Base-by-base conservation (phyloP, 1,140 invertebrate genomes). In the Zaprionus capensis region DNA sequence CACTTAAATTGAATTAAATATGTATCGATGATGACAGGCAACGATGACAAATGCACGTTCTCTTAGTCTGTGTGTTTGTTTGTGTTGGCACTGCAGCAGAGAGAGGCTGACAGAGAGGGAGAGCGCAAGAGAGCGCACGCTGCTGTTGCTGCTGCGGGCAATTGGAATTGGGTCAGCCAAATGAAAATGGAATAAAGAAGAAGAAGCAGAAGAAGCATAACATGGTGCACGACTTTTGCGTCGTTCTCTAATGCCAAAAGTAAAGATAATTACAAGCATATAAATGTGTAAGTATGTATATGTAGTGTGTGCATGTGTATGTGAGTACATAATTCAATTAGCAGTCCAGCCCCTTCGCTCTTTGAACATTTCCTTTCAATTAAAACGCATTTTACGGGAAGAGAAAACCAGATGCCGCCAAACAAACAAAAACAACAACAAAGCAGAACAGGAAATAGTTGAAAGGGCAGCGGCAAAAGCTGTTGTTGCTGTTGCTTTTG, bases 331-430 rank as follows among this genome's bases (percentile, higher is more conserved):
- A 87, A 88, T 88, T 87, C 84, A 87, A 87, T 87, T 87, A 88
- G 85, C 78, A 83, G 80, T 22, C n/a, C 28, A 20, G 46, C 6
- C 14, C 26, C 3, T 12, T 31, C 46, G 81, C 74, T 88, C 81
- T 88, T 87, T 88, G 68, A 76, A 90, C 78, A 88, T 88, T 90
- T 84, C 81, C 78, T 76, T 84, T 90, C 81, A 88, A 88, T 88
- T 87, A 84, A 88, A 88, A 81, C 85, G 84, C 84, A 87, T 78
- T 81, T 83, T 81, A 87, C 78, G 81, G 26, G 55, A 34, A 34
- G 68, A 75, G 71, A 71, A 79, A 73, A 84, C 62, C 85, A 88
- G 81, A 88, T 88, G 84, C 85, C 84, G 72, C 72, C 66, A 76
- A 86, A 74, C 70, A 74, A 71, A 73, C 24, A 58, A 34, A 34